Percentiles rank a stretch among this genome's conserved stretches.
phyloP scores from a whole-genome alignment of 2,113 vertebrate genomes.

The Cebus imitator region DNA sequence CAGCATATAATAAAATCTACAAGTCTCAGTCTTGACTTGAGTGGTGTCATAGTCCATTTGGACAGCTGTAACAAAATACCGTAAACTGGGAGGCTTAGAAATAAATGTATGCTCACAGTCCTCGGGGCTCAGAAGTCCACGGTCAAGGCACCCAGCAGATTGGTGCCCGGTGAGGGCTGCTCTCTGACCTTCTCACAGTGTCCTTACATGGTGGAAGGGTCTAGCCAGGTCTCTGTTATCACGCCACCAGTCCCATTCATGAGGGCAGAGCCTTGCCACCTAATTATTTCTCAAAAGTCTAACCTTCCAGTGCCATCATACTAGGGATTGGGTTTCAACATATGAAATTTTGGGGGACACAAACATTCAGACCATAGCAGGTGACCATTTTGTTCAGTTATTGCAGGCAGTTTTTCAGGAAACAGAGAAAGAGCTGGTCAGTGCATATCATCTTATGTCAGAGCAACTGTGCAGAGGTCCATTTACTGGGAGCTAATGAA shows the following conservation, averaged over 20 bases:
- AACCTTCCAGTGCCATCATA: background rate
- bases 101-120: background rate
- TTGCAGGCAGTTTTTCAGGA: background rate
- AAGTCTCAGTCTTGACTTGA: background rate
- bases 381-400: background rate
- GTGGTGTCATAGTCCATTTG: background rate
- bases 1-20: background rate
- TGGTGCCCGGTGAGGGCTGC: background rate
- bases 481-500: background rate
- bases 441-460: background rate
- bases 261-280: background rate
- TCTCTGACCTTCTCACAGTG: background rate
- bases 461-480: background rate
- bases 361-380: no score
- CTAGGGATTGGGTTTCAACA: background rate
- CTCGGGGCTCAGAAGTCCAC: background rate
- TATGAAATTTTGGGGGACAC: background rate
- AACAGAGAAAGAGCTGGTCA: background rate
- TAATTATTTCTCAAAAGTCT: background rate
- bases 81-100: background rate
- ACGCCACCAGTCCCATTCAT: background rate
- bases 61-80: background rate
- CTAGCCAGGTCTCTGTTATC: background rate
- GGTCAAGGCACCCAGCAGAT: background rate
- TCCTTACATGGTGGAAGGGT: background rate